Evolutionary conservation across 2,113 vertebrate genomes (phyloP).

Genomic region (Catagonus wagneri): DNA sequence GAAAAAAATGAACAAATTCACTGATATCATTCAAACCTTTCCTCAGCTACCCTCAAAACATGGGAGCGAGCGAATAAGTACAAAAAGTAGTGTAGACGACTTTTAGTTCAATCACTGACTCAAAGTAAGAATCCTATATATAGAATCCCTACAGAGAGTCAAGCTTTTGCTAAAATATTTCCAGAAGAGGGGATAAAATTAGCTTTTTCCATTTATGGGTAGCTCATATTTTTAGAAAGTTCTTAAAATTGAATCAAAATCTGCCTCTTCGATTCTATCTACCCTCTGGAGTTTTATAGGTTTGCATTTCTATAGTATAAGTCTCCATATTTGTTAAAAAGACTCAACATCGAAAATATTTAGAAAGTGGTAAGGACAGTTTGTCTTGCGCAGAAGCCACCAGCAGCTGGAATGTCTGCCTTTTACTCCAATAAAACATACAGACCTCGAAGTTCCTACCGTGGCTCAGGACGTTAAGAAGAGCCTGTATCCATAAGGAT

Average conservation of each 20-base stretch:
- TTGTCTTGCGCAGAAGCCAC: neutral
- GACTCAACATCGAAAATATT: neutral
- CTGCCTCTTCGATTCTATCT: slow-evolving; percentile 57
- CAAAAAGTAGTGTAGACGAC: neutral
- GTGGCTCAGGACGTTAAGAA: no score
- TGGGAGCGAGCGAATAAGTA: neutral
- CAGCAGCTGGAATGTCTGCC: neutral
- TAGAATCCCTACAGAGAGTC: slow-evolving; percentile 46
- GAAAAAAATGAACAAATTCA: neutral
- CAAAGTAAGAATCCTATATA: slow-evolving; percentile 63
- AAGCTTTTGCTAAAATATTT: slow-evolving; percentile 61
- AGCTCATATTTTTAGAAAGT: slow-evolving; percentile 78
- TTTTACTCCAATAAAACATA: neutral
- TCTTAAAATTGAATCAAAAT: slow-evolving; percentile 34
- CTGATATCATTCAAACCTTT: neutral
- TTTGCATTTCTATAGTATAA: slow-evolving; percentile 39
- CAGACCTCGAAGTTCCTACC: neutral
- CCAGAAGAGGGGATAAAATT: slow-evolving; percentile 70
- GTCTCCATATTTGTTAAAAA: slow-evolving; percentile 28
- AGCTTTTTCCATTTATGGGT: slow-evolving; percentile 78
- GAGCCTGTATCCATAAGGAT: no score
- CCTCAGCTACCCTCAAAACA: no score
- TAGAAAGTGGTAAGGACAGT: neutral
- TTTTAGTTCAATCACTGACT: slow-evolving; percentile 33
- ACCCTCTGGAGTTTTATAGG: slow-evolving; percentile 43